These are phyloP conservation scores for Julus scanicus DNA, from an alignment of 2,888 invertebrate genomes.

Conservation along the genomic window DNA sequence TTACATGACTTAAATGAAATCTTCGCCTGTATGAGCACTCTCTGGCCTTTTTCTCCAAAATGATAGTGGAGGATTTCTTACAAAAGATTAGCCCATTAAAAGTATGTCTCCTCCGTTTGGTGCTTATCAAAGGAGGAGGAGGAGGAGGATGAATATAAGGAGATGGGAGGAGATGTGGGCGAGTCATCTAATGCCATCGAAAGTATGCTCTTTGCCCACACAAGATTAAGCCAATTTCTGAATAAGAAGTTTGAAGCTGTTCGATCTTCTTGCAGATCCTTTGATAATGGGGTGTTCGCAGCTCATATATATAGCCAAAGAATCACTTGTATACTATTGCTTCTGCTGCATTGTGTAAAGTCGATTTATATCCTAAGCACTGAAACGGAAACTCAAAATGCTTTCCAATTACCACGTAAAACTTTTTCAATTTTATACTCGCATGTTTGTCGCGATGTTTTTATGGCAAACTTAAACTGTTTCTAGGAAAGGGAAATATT, in stretches of 20 bases:
- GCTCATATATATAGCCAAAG: slow-evolving; percentile 1
- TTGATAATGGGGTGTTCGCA: neutral
- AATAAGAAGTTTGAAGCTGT: slow-evolving; percentile 30
- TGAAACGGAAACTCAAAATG: slow-evolving; percentile 22
- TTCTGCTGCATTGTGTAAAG: neutral
- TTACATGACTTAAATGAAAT: slow-evolving; percentile 25
- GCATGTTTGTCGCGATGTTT: neutral
- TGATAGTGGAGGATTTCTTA: slow-evolving; percentile 38
- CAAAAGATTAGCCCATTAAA: slow-evolving; percentile 39
- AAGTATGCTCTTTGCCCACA: slow-evolving; percentile 42
- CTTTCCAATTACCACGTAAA: slow-evolving; percentile 34
- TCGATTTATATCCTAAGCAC: neutral
- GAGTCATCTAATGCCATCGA: slow-evolving; percentile 35
- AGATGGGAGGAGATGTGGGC: slow-evolving; percentile 14
- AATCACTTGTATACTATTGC: neutral
- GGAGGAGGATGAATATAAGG: neutral
- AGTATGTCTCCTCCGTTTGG: slow-evolving; percentile 1
- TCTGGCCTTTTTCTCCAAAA: slow-evolving; percentile 25
- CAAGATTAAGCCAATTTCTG: slow-evolving; percentile 34
- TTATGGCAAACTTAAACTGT: slow-evolving; percentile 7
- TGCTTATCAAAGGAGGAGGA: neutral
- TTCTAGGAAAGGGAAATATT: neutral
- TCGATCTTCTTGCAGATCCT: slow-evolving; percentile 25
- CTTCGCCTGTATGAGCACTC: slow-evolving; percentile 35
- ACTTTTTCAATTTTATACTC: slow-evolving; percentile 13